These are phyloP conservation scores for Anastrepha ludens DNA, from an alignment of 1,140 invertebrate genomes.

Conservation along the genomic window DNA sequence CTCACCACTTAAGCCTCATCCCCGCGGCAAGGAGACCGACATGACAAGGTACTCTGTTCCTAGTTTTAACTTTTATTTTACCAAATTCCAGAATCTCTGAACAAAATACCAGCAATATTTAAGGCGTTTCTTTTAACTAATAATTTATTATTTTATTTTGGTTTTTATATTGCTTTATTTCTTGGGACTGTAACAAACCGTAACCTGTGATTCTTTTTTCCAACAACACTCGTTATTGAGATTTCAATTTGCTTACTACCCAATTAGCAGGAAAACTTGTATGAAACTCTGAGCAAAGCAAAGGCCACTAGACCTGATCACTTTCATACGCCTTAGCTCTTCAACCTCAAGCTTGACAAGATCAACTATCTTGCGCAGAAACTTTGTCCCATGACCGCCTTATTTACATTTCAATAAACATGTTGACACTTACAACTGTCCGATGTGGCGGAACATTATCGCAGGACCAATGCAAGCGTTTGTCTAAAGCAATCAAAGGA, in stretches of 20 bases:
- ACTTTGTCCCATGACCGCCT: slow-evolving; percentile 16
- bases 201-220: too few species aligned
- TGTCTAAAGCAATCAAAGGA: not conserved
- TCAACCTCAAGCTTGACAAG: not conserved
- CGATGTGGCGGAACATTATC: not conserved
- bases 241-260: not conserved
- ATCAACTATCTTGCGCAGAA: not conserved
- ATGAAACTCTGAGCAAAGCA: not conserved
- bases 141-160: too few species aligned
- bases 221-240: not conserved
- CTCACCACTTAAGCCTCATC: too few species aligned
- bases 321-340: slow-evolving; percentile 16
- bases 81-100: too few species aligned
- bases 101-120: too few species aligned
- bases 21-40: too few species aligned
- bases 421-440: slow-evolving; percentile 52
- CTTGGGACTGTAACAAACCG: too few species aligned
- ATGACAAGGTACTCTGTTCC: too few species aligned
- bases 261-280: not conserved
- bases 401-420: slow-evolving; percentile 51
- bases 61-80: too few species aligned
- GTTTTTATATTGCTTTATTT: too few species aligned
- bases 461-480: not conserved
- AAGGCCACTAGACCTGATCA: slow-evolving; percentile 8
- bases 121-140: too few species aligned